phyloP scores from a whole-genome alignment of 2,888 invertebrate genomes.

The Gastrophysa polygoni region DNA sequence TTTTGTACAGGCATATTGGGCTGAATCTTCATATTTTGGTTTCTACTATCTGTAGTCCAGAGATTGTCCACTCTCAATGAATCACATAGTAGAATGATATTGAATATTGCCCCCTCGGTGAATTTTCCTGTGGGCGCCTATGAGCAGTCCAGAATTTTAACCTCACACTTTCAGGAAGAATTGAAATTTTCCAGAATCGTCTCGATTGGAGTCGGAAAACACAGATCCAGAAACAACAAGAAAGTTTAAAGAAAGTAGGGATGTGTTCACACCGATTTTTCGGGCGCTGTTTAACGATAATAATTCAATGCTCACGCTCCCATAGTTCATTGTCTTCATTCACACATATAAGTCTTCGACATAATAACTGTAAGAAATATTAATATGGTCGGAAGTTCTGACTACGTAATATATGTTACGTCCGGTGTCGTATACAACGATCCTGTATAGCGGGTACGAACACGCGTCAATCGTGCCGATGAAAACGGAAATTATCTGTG shows the following conservation, averaged over 20 bases:
- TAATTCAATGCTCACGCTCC: not conserved
- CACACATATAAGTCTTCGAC: not conserved
- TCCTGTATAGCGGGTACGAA: constrained; percentile 36
- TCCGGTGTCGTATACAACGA: constrained; percentile 35
- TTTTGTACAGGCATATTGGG: not conserved
- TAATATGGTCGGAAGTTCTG: constrained; percentile 37
- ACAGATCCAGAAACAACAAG: too few species aligned
- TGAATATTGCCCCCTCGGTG: too few species aligned
- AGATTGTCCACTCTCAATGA: not conserved
- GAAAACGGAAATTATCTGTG: constrained; percentile 43
- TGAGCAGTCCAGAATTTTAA: too few species aligned
- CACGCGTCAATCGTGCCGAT: constrained; percentile 39
- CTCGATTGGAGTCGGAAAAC: too few species aligned
- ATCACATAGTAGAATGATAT: not conserved
- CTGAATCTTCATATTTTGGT: not conserved
- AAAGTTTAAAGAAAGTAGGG: too few species aligned
- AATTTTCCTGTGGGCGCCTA: too few species aligned
- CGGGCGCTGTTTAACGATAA: too few species aligned
- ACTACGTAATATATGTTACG: constrained; percentile 28
- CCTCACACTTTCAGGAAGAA: too few species aligned
- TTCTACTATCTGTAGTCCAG: not conserved
- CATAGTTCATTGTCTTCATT: not conserved
- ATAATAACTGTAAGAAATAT: constrained; percentile 35
- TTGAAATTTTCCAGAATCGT: too few species aligned
- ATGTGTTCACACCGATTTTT: too few species aligned